phyloP scores from a whole-genome alignment of 2,888 invertebrate species.

The Zygogramma bicolorata region DNA sequence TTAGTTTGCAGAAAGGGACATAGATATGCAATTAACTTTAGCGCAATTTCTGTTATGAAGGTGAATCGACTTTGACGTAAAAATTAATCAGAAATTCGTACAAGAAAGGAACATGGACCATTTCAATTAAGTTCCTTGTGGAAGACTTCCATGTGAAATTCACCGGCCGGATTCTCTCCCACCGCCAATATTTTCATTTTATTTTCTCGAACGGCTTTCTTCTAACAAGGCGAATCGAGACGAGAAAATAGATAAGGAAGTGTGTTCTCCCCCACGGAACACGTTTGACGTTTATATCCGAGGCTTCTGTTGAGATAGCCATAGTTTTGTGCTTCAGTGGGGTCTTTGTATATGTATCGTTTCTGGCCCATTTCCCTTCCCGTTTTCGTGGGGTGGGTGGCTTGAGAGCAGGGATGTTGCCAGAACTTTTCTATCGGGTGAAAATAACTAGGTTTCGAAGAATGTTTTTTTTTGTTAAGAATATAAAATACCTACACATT shows the following conservation, averaged over 20 bases:
- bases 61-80: too few relatives aligned
- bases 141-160: too few relatives aligned
- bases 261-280: constrained; percentile 51
- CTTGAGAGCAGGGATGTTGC: background rate
- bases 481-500: too few relatives aligned
- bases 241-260: constrained; percentile 51
- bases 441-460: background rate
- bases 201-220: constrained; percentile 24
- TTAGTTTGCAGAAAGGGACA: too few relatives aligned
- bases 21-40: too few relatives aligned
- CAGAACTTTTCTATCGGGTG: background rate
- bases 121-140: too few relatives aligned
- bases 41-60: too few relatives aligned
- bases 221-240: constrained; percentile 25
- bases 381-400: background rate
- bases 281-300: constrained; percentile 49
- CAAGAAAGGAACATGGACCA: too few relatives aligned
- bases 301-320: constrained; percentile 53
- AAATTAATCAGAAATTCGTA: too few relatives aligned
- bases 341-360: constrained; percentile 58
- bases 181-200: constrained; percentile 25
- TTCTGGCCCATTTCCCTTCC: constrained; percentile 56
- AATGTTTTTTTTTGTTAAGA: too few relatives aligned
- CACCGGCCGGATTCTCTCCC: background rate
- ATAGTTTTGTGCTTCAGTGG: constrained; percentile 44